These are phyloP conservation scores for Drosophila borealis DNA, from an alignment of 2,888 invertebrate genomes.

Conservation along the genomic window DNA sequence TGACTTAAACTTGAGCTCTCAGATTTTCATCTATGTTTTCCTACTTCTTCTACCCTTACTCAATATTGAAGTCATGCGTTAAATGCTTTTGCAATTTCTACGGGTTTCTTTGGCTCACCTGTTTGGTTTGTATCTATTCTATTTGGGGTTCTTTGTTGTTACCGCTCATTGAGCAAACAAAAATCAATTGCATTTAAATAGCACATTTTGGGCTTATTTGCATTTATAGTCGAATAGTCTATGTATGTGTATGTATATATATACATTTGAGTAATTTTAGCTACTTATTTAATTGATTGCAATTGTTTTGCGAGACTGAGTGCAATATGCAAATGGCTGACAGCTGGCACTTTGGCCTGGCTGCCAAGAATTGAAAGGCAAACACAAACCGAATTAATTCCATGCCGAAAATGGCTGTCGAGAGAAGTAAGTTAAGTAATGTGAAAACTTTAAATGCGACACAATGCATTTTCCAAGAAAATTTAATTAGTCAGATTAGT, in stretches of 20 bases:
- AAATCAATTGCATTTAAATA: slow-evolving; percentile 66
- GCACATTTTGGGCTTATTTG: slow-evolving; percentile 52
- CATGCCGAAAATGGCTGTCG: not conserved
- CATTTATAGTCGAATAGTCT: slow-evolving; percentile 36
- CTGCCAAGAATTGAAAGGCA: slow-evolving; percentile 27
- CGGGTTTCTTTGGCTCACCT: slow-evolving; percentile 19
- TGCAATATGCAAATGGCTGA: slow-evolving; percentile 27
- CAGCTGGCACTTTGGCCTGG: slow-evolving; percentile 1
- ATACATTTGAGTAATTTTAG: slow-evolving; percentile 18
- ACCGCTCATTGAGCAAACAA: slow-evolving; percentile 55
- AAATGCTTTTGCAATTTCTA: slow-evolving; percentile 61
- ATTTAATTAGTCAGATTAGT: slow-evolving; percentile 33
- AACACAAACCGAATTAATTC: slow-evolving; percentile 21
- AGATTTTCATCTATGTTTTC: slow-evolving; percentile 17
- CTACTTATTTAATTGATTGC: slow-evolving; percentile 57
- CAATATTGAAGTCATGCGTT: slow-evolving; percentile 60
- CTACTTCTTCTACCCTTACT: slow-evolving; percentile 16
- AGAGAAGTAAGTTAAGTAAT: slow-evolving; percentile 22
- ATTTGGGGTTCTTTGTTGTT: slow-evolving; percentile 43
- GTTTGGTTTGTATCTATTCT: slow-evolving; percentile 38
- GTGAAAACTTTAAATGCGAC: slow-evolving; percentile 21
- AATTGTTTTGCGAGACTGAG: slow-evolving; percentile 32
- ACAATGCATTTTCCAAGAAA: slow-evolving; percentile 2
- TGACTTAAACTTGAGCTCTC: not conserved
- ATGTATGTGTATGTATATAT: too few relatives aligned